These are phyloP conservation scores for Oryzias javanicus DNA, from an alignment of 2,113 vertebrate genomes.

Conservation along the genomic window DNA sequence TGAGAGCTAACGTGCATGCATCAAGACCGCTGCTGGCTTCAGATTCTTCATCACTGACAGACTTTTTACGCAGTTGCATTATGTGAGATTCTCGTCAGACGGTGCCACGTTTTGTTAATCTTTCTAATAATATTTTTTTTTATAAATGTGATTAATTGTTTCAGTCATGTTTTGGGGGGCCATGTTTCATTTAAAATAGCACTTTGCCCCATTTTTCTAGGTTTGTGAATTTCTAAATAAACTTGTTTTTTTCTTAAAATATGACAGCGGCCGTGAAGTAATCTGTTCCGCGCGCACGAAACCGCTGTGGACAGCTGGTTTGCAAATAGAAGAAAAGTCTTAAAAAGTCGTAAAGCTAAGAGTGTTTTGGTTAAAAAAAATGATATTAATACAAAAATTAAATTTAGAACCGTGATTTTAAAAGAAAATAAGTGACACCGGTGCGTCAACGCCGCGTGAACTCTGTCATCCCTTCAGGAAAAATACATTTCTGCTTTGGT, in stretches of 20 bases:
- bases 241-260: constrained; percentile 75
- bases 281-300: constrained; percentile 32
- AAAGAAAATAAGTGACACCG: too few species aligned
- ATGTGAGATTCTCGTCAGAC: constrained; percentile 58
- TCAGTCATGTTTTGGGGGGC: constrained; percentile 66
- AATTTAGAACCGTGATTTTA: too few species aligned
- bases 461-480: too few species aligned
- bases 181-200: constrained; percentile 79
- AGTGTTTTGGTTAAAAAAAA: too few species aligned
- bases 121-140: constrained; percentile 56
- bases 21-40: constrained; percentile 25
- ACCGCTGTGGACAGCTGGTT: neutral
- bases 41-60: constrained; percentile 37
- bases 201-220: constrained; percentile 75
- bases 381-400: too few species aligned
- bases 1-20: constrained; percentile 2
- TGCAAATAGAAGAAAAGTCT: too few species aligned
- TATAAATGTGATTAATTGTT: constrained; percentile 70
- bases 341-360: neutral
- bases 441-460: too few species aligned
- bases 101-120: constrained; percentile 64
- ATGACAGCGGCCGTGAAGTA: constrained; percentile 55
- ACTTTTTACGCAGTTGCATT: constrained; percentile 52
- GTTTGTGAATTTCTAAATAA: constrained; percentile 81
- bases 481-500: too few species aligned